These are phyloP conservation scores for Lycophotia porphyrea DNA, from an alignment of 2,888 invertebrate genomes.

Conservation along the genomic window DNA sequence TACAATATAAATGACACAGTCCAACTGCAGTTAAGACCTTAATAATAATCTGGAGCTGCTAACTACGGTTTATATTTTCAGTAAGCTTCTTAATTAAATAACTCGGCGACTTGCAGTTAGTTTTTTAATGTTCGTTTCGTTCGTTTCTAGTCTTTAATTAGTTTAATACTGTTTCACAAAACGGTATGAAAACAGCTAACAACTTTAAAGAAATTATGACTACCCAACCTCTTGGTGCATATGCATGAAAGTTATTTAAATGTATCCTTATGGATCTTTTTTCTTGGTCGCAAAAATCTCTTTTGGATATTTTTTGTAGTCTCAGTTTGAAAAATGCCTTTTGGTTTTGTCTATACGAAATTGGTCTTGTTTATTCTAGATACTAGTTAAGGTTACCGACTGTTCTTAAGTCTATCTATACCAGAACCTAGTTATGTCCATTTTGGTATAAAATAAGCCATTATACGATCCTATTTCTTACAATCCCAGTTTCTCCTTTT, in stretches of 20 bases:
- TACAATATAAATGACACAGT: not conserved
- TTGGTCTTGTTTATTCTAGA: not conserved
- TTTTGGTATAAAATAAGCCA: constrained; percentile 49
- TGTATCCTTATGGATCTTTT: constrained; percentile 17
- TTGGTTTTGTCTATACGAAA: not conserved
- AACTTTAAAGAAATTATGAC: constrained; percentile 57
- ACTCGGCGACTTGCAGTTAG: not conserved
- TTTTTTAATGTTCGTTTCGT: constrained; percentile 17
- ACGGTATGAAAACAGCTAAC: constrained; percentile 59
- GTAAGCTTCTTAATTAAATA: constrained; percentile 11
- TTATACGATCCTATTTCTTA: constrained; percentile 35
- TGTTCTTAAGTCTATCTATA: not conserved
- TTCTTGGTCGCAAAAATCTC: not conserved
- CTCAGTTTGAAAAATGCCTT: not conserved
- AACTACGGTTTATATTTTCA: not conserved
- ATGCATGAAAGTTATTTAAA: constrained; percentile 17
- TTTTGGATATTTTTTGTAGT: constrained; percentile 18
- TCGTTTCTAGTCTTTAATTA: constrained; percentile 38
- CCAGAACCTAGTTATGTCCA: constrained; percentile 29
- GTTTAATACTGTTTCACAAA: constrained; percentile 47
- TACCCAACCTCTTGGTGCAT: not conserved
- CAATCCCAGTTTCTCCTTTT: constrained; percentile 38
- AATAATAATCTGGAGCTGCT: not conserved
- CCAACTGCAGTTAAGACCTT: not conserved
- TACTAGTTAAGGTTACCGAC: not conserved